These are phyloP conservation scores for Leptobrachium leishanense DNA, from an alignment of 2,113 vertebrate species.

Conservation along the genomic window DNA sequence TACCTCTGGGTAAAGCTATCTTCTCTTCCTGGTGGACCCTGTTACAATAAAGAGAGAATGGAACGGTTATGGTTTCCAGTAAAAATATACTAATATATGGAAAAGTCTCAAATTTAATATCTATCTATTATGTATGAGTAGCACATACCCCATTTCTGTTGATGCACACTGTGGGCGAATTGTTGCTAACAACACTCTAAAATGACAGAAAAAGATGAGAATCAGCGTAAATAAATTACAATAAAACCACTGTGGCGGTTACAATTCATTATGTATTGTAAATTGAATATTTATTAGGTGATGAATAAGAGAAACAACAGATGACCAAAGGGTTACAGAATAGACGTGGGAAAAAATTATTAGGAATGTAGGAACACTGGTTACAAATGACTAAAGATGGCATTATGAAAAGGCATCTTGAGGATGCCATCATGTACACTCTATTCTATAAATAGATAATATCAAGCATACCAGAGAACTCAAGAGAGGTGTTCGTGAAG, in stretches of 20 bases:
- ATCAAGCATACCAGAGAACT: constrained; percentile 70
- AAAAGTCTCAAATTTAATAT: neutral
- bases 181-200: constrained; percentile 74
- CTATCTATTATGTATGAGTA: neutral
- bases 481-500: constrained; percentile 84
- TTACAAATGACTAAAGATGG: neutral
- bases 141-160: constrained; percentile 73
- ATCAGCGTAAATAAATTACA: neutral
- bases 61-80: neutral
- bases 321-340: no score
- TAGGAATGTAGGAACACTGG: neutral
- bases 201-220: constrained; percentile 31
- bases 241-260: neutral
- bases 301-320: no score
- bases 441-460: neutral
- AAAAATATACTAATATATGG: neutral
- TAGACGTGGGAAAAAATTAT: no score
- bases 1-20: constrained; percentile 82
- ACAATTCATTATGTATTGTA: no score
- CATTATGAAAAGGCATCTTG: neutral
- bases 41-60: constrained; percentile 50
- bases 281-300: no score
- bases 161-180: constrained; percentile 65
- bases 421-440: neutral
- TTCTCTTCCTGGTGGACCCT: constrained; percentile 72